A percentile compares a stretch with the other conserved stretches of the same genome.
Conservation (phyloP, 2,113 vertebrate species). For the Cyphomyrus discorhynchus region DNA sequence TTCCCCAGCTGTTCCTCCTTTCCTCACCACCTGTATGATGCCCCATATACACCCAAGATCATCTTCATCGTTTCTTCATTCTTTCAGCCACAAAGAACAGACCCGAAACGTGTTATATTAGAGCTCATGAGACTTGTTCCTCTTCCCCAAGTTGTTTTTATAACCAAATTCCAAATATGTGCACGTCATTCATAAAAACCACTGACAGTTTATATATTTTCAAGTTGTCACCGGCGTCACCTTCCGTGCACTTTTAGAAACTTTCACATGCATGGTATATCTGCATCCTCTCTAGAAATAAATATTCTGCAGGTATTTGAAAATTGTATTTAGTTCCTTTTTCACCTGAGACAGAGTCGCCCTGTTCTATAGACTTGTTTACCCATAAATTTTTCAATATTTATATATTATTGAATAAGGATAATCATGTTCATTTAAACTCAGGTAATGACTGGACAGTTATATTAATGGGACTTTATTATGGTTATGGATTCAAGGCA, state of each 20-base stretch:
- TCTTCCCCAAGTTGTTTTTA: conserved; percentile 37
- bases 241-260: neutral
- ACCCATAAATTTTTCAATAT: neutral
- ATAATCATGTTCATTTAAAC: neutral
- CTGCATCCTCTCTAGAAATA: neutral
- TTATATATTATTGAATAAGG: neutral
- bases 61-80: conserved; percentile 20
- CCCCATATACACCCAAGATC: neutral
- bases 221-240: neutral
- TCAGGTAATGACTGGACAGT: neutral
- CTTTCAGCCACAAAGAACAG: conserved; percentile 35
- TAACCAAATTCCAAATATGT: conserved; percentile 34
- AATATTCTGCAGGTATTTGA: neutral
- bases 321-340: neutral
- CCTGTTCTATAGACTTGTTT: neutral
- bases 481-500: neutral
- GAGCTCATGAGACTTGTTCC: conserved; percentile 51
- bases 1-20: neutral
- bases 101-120: conserved; percentile 56
- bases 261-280: neutral
- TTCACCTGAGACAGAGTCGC: neutral
- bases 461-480: neutral
- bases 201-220: conserved; percentile 19
- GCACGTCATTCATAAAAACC: conserved; percentile 57
- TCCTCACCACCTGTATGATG: neutral